Evolutionary conservation across 2,888 invertebrate species (phyloP).

Genomic region (Cataglyphis rosenhaueri): DNA sequence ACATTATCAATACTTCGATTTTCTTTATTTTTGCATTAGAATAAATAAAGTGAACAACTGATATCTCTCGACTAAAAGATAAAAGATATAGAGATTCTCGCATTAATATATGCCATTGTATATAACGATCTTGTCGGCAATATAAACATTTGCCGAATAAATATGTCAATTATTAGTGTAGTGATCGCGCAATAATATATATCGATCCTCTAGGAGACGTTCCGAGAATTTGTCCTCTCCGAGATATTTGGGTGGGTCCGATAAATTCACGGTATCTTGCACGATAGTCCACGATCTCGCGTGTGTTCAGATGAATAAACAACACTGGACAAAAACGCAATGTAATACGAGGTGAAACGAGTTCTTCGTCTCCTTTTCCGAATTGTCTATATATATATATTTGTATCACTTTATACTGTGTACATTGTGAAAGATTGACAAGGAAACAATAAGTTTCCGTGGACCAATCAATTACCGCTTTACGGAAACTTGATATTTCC

Average conservation of each 20-base stretch:
- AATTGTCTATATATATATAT: background rate
- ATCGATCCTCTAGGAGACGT: conserved; percentile 24
- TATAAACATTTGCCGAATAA: background rate
- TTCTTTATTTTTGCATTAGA: background rate
- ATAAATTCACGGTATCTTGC: conserved; percentile 22
- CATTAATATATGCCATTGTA: background rate
- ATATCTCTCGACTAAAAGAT: conserved; percentile 2
- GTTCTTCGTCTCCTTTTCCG: background rate
- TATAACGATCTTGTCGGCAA: conserved; percentile 18
- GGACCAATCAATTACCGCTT: conserved; percentile 10
- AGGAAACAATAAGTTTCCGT: conserved; percentile 21
- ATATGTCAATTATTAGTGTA: background rate
- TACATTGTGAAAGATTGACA: background rate
- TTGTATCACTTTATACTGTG: background rate
- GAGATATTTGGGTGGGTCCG: conserved; percentile 41
- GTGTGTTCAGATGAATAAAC: conserved; percentile 2
- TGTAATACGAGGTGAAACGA: background rate
- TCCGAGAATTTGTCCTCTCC: conserved; percentile 5
- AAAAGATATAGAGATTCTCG: background rate
- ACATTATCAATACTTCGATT: background rate
- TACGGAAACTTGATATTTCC: conserved; percentile 1
- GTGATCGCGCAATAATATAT: conserved; percentile 43
- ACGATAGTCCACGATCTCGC: conserved; percentile 10
- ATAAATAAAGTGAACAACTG: conserved; percentile 2
- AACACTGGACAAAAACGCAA: background rate